Evolutionary conservation across 2,888 invertebrate species (phyloP), one percentile per base, ranked within the genome.

Genomic region (Euphydryas editha): DNA sequence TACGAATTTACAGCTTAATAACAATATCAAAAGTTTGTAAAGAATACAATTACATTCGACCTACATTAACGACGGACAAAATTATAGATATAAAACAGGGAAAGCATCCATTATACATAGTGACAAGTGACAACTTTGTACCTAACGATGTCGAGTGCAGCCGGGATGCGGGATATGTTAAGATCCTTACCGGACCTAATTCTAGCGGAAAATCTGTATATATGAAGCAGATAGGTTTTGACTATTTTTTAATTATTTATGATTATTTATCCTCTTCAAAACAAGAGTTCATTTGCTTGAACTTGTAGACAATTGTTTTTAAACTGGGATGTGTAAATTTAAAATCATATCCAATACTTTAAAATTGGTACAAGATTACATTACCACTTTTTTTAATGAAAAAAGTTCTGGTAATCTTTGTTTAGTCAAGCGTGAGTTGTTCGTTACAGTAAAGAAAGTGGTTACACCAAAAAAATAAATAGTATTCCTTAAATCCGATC

Each of bases 151-250:
- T 94, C 8, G 81, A 86, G 66, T 96, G 96, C 62, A 94, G 94
- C 7, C 83, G 83, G 0, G 80, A 87, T 0, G 86, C 90, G 8
- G 94, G 94, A 17, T 85, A 90, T 13, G 94, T 98, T 24, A 96
- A 96, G 81, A 94, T 99, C 58, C 88, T 98, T 7, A 97, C 97
- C 0, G 98, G 98, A 0, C 97, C 98, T 0, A 99, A 98, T 85
- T 95, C 97, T 1, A 96, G 97, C 78, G 99, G 99, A 2, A 99
- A 99, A 87, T 98, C 97, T 68, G 95, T 98, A 36, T 99, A 97
- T 84, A 92, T 99, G 79, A 98, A 98, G 86, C 97, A 98, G 90
- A 89, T 93, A 88, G 91, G 90, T 90, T 2, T 24, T 8, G 36
- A 36, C 8, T 8, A 37, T 37, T 13, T 44, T 42, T 6, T 6